Evolutionary conservation across 2,797 vertebrate genomes (phyloP), one percentile per base, ranked within the genome.

Genomic region (Tadarida brasiliensis): DNA sequence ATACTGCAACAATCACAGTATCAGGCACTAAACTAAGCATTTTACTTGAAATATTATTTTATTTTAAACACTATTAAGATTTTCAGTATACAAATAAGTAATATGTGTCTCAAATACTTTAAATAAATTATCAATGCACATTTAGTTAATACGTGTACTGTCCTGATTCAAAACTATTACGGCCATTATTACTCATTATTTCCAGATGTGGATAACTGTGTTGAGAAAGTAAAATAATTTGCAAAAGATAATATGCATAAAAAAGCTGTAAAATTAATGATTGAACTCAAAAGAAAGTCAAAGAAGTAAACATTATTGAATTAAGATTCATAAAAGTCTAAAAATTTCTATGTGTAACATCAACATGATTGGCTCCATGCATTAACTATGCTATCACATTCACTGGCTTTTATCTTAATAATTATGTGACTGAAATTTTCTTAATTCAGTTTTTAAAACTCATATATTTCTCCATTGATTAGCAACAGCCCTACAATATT

Each of bases 281-380:
- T 22, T 91, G 71, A 83, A 68, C 26, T 78, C n/a, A 83, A 90
- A 91, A 81, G 57, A 90, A 87, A 77, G 54, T 73, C 39, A 91
- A 88, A 71, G 65, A 86, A 67, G 4, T 76, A 96, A 93, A 67
- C 14, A 26, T n/a, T n/a, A 84, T 7, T 70, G 11, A 81, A 10
- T 54, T 59, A 67, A 84, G 35, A 22, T 3, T 63, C 44, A 77
- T 3, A 35, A 49, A 82, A n/a, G 3, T 54, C 30, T 57, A 77
- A 57, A 82, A 33, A 22, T 70, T 17, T 61, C 26, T 39, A 54
- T 49, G 10, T 59, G 17, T 9, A 74, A 44, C 20, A 78, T 57
- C 54, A 78, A 17, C 12, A 17, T 30, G 12, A 71, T 33, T 14
- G 39, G 26, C 9, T 74, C 2, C 28, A 39, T 61, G 6, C 3